Conservation (phyloP, 2,888 invertebrate genomes). For the Synergus laeviventris region DNA sequence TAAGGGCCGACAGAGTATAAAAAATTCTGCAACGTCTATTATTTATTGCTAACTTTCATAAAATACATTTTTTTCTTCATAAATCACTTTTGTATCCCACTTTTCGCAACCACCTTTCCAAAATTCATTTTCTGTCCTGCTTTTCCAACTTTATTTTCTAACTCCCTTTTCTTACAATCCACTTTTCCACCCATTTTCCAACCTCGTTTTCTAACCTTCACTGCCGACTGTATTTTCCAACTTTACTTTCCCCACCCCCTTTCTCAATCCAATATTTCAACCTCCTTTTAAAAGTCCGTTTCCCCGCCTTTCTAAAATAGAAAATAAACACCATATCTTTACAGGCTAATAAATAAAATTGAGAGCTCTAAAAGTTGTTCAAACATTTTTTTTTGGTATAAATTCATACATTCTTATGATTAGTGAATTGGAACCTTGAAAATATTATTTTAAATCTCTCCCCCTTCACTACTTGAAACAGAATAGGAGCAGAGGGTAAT, state of each 20-base stretch:
- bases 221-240: not conserved
- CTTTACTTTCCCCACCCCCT: not conserved
- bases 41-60: not conserved
- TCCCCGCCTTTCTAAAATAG: no score
- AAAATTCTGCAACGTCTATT: not conserved
- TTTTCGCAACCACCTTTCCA: not conserved
- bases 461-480: no score
- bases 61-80: not conserved
- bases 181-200: not conserved
- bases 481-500: no score
- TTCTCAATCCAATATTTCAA: not conserved
- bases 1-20: not conserved
- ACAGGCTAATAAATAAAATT: no score
- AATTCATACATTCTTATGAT: no score
- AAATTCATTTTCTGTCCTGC: not conserved
- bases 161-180: no score
- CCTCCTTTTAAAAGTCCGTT: no score
- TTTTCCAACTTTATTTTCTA: not conserved
- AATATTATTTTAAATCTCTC: no score
- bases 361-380: no score
- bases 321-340: no score
- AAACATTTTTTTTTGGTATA: no score
- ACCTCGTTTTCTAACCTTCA: not conserved
- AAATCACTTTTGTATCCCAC: not conserved
- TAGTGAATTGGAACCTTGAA: no score